These are phyloP conservation scores for Rhagium mordax DNA, from an alignment of 2,888 invertebrate genomes.

Conservation along the genomic window DNA sequence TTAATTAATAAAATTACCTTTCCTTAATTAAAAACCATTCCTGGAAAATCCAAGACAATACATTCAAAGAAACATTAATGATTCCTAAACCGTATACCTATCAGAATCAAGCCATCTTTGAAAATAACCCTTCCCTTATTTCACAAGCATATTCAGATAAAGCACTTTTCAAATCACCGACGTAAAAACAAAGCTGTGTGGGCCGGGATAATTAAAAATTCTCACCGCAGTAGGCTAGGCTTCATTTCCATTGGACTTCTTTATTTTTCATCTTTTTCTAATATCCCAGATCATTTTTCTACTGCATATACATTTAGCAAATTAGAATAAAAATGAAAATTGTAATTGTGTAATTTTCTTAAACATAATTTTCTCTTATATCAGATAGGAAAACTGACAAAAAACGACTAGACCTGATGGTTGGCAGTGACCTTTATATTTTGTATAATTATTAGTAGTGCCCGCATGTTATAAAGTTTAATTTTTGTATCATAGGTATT, in stretches of 20 bases:
- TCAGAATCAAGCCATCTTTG: constrained; percentile 60
- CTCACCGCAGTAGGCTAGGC: constrained; percentile 57
- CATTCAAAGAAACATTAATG: constrained; percentile 18
- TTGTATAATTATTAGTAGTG: too few species aligned
- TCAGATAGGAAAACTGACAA: background rate
- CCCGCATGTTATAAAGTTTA: too few species aligned
- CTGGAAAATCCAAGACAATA: background rate
- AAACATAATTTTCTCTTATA: background rate
- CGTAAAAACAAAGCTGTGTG: constrained; percentile 68
- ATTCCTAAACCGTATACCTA: constrained; percentile 28
- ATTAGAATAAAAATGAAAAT: constrained; percentile 22
- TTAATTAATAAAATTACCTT: constrained; percentile 18
- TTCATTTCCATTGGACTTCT: constrained; percentile 62
- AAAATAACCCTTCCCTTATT: constrained; percentile 53
- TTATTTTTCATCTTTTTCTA: constrained; percentile 51
- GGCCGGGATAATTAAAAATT: constrained; percentile 71
- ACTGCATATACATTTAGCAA: constrained; percentile 5
- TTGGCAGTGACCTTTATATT: too few species aligned
- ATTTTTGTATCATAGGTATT: too few species aligned
- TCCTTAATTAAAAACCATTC: constrained; percentile 34
- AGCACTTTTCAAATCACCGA: constrained; percentile 65
- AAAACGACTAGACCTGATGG: too few species aligned
- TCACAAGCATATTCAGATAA: constrained; percentile 56
- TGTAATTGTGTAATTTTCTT: constrained; percentile 16
- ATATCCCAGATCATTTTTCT: constrained; percentile 40